Evolutionary conservation across 2,797 vertebrate genomes (phyloP).

Genomic region (Syngnathus acus): DNA sequence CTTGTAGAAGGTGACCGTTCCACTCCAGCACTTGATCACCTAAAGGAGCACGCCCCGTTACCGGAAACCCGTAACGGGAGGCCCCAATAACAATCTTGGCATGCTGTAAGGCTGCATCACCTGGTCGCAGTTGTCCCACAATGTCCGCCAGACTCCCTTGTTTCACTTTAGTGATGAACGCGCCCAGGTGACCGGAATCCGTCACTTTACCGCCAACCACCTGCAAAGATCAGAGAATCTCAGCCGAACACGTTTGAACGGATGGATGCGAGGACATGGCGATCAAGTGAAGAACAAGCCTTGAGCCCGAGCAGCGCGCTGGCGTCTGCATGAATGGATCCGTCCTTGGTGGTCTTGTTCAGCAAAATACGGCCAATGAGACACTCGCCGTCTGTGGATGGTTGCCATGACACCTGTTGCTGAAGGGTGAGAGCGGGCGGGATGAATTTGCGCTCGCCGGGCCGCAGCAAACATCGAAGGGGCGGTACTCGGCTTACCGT

Average conservation of each 20-base stretch:
- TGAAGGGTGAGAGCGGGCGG: slow-evolving; percentile 56
- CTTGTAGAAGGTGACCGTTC: slow-evolving; percentile 88
- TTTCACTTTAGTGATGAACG: slow-evolving; percentile 98
- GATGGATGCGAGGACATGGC: background rate
- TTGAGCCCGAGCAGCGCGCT: slow-evolving; percentile 92
- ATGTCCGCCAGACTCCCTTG: slow-evolving; percentile 95
- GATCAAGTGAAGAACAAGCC: slow-evolving; percentile 39
- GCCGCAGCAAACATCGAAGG: background rate
- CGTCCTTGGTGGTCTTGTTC: slow-evolving; percentile 91
- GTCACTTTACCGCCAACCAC: slow-evolving; percentile 97
- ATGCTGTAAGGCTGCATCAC: slow-evolving; percentile 44
- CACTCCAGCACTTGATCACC: slow-evolving; percentile 97
- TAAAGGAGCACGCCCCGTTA: slow-evolving; percentile 38
- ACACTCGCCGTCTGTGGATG: slow-evolving; percentile 91
- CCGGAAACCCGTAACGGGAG: slow-evolving; percentile 5
- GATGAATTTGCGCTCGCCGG: background rate
- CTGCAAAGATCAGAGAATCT: slow-evolving; percentile 57
- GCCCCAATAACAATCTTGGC: too few species aligned
- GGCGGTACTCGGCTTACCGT: slow-evolving; percentile 69
- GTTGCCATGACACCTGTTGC: slow-evolving; percentile 94
- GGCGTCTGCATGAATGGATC: slow-evolving; percentile 84
- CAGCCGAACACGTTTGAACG: background rate
- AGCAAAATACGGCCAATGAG: slow-evolving; percentile 93
- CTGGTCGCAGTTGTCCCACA: slow-evolving; percentile 93
- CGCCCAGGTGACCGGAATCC: slow-evolving; percentile 89